Base-by-base conservation (phyloP, 2,888 invertebrate genomes). In the Acanthococcus lagerstroemiae region DNA sequence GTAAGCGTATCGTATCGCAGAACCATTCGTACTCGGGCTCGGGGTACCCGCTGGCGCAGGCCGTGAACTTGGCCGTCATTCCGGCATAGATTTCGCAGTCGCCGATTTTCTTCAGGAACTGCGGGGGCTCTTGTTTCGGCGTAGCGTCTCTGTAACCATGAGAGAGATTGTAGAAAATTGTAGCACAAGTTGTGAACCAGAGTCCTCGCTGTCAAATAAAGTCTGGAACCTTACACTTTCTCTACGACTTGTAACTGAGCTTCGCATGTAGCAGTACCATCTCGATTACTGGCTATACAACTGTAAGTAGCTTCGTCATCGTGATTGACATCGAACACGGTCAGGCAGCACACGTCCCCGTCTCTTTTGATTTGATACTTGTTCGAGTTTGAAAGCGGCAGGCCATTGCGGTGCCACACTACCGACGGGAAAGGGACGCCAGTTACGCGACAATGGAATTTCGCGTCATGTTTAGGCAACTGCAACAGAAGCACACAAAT, bases 21-120 rank as follows among this genome's bases (percentile, higher is more conserved):
- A 84, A 91, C 88, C 88, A 88, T 74, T 92, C 90, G 55, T 88
- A 90, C 67, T 88, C 88, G 0, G 93, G 93, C 66, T 91, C 91
- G 0, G 94, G 94, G 67, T 82, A 81, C 67, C 94, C 94, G 55
- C 87, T 85, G 55, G 88, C 86, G 75, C 93, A 93, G 65, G 93
- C 93, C n/a, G 92, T 94, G 76, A 94, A 92, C 78, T 91, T 91
- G 65, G 89, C 92, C 50, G 88, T 84, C 87, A 92, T 90, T 37
- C 90, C 89, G 73, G 87, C 85, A 76, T 86, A 87, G 63, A 91
- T 83, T 76, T 93, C 92, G 46, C 87, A 86, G 75, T 93, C 92
- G 0, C 90, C 91, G 72, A 93, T 87, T 74, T 85, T 87, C 79
- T 94, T 94, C 72, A 94, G 78, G 82, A 94, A 94, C 55, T 85